Conservation (phyloP, 1,140 invertebrate genomes). For the Meloidogyne exigua region DNA sequence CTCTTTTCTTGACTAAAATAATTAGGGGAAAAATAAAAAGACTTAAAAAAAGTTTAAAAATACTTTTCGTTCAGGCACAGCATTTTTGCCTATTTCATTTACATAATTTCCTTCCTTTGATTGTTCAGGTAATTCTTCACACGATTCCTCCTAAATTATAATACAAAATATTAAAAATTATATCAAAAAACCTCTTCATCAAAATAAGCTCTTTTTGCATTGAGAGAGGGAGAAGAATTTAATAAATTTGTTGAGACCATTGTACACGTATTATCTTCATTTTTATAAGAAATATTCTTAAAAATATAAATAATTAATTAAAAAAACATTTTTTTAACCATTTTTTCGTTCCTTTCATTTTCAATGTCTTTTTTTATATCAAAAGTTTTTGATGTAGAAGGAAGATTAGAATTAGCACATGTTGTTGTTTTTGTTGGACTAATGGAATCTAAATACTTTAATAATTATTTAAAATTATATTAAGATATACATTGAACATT, state of each 20-base stretch:
- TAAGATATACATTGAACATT: background rate
- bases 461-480: background rate
- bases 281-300: background rate
- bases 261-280: background rate
- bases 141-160: background rate
- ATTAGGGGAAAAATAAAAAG: background rate
- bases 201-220: background rate
- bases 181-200: background rate
- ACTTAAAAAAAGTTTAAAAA: background rate
- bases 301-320: background rate
- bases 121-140: background rate
- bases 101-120: background rate
- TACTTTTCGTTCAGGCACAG: background rate
- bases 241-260: background rate
- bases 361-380: background rate
- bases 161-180: background rate
- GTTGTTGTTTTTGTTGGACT: background rate
- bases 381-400: background rate
- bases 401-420: background rate
- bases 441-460: background rate
- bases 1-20: constrained; percentile 16
- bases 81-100: constrained; percentile 1
- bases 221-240: background rate
- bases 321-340: background rate
- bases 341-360: background rate